Conservation (phyloP, 2,888 invertebrate species). For the Hecatera dysodea region DNA sequence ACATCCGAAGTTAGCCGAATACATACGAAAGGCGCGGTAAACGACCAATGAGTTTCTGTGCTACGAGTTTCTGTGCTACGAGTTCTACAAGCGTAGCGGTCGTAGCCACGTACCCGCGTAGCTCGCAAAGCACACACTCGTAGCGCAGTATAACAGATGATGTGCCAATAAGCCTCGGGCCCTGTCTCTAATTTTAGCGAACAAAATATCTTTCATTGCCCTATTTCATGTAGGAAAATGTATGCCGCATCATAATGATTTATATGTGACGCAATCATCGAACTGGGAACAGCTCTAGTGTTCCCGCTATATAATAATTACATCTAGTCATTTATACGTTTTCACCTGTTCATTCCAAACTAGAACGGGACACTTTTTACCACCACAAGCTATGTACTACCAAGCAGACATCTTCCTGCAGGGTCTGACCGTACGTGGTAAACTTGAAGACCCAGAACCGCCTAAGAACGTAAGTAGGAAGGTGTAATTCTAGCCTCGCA, state of each 20-base stretch:
- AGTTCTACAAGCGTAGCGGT: constrained; percentile 57
- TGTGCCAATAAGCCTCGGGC: constrained; percentile 54
- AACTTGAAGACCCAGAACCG: no score
- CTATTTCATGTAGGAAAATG: constrained; percentile 36
- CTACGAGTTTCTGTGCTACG: constrained; percentile 46
- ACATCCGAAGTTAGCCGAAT: constrained; percentile 72
- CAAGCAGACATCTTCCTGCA: no score
- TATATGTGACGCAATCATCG: constrained; percentile 25
- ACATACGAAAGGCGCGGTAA: constrained; percentile 73
- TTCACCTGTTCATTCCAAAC: neutral
- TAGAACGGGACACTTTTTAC: no score
- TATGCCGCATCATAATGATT: constrained; percentile 37
- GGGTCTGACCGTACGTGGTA: no score
- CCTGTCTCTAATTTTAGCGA: constrained; percentile 53
- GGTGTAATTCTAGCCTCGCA: no score
- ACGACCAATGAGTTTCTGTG: constrained; percentile 58
- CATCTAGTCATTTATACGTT: neutral
- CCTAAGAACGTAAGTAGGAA: no score
- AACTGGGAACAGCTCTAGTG: constrained; percentile 21
- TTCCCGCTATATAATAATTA: constrained; percentile 19
- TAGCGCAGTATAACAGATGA: constrained; percentile 44
- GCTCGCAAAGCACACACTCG: constrained; percentile 50
- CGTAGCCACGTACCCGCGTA: constrained; percentile 54
- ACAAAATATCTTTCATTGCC: constrained; percentile 45
- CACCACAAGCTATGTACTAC: no score